These are phyloP conservation scores for Scaptomyza montana DNA, from an alignment of 1,140 invertebrate species.

Conservation along the genomic window DNA sequence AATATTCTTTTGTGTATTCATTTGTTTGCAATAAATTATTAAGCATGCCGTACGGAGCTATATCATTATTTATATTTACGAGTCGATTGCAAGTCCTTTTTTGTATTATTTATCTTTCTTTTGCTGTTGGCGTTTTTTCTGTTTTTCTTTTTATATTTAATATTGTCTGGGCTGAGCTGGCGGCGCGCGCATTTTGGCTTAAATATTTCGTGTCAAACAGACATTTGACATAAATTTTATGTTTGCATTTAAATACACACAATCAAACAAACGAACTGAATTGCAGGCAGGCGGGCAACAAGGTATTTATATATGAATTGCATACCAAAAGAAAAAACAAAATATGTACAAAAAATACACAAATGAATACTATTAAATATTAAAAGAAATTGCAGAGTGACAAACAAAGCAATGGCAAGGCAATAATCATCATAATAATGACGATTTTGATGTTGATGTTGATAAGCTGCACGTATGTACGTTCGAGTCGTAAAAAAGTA, in stretches of 20 bases:
- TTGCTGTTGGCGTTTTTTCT: constrained; percentile 21
- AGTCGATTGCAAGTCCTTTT: constrained; percentile 46
- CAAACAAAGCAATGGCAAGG: constrained; percentile 15
- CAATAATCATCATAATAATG: constrained; percentile 16
- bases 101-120: constrained; percentile 18
- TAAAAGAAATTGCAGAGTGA: constrained; percentile 37
- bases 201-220: constrained; percentile 83
- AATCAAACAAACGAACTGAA: constrained; percentile 15
- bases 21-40: constrained; percentile 77
- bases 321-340: constrained; percentile 38
- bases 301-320: constrained; percentile 43
- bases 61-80: constrained; percentile 65
- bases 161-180: constrained; percentile 48
- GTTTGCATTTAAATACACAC: constrained; percentile 82
- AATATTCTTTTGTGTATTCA: constrained; percentile 24
- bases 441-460: not conserved
- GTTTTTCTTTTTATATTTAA: constrained; percentile 47
- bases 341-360: no score
- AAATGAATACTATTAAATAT: constrained; percentile 48
- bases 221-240: constrained; percentile 83
- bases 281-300: constrained; percentile 13
- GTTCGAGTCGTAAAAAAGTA: no score
- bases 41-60: constrained; percentile 61
- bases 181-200: constrained; percentile 67
- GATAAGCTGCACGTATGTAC: constrained; percentile 22